Conservation (phyloP, 2,797 vertebrate species). For the Chelonia mydas region DNA sequence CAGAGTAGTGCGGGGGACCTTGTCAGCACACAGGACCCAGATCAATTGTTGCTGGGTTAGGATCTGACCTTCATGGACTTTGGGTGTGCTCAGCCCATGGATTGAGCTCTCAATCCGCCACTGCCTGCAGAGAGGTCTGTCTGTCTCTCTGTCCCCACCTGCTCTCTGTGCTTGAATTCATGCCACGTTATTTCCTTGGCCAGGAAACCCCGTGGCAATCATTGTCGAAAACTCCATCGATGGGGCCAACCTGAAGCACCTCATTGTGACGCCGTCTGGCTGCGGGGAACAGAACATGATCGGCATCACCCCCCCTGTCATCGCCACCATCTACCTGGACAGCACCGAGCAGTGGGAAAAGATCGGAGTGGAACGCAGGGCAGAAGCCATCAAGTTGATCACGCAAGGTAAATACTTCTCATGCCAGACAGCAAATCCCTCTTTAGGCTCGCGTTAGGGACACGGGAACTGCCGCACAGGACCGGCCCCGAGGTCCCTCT, state of each 20-base stretch:
- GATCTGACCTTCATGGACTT: background rate
- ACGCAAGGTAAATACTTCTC: conserved; percentile 76
- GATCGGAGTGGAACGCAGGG: conserved; percentile 79
- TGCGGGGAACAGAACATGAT: conserved; percentile 92
- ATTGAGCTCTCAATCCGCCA: background rate
- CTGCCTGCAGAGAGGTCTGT: background rate
- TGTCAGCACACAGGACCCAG: background rate
- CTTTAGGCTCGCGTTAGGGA: too few relatives aligned
- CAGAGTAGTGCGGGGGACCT: rapidly evolving
- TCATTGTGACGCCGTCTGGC: conserved; percentile 85
- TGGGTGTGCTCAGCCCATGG: background rate
- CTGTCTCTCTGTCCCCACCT: background rate
- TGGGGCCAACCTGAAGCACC: conserved; percentile 81
- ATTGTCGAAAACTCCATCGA: conserved; percentile 84
- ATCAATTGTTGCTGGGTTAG: too few relatives aligned
- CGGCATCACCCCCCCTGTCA: conserved; percentile 85
- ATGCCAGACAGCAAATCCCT: background rate
- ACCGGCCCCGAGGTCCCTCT: too few relatives aligned
- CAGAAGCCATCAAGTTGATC: conserved; percentile 82
- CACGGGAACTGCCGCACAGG: too few relatives aligned
- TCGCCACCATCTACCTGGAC: conserved; percentile 90
- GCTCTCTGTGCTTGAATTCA: background rate
- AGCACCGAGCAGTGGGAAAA: conserved; percentile 87
- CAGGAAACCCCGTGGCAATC: conserved; percentile 80
- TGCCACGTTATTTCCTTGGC: rapidly evolving